phyloP scores from a whole-genome alignment of 2,113 vertebrate genomes.

The Chlorodrepanis virens region DNA sequence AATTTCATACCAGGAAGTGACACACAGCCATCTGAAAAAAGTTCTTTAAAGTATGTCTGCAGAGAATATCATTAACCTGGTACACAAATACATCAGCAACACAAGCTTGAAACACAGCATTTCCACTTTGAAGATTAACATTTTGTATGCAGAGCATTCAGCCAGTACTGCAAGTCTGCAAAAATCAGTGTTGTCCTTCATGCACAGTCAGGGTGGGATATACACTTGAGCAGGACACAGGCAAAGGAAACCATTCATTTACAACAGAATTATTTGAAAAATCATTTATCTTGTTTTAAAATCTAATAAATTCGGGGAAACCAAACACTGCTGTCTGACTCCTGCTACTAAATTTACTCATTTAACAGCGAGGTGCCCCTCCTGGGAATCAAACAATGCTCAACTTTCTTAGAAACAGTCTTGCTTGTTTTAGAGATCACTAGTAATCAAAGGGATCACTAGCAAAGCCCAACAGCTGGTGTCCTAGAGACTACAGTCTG shows the following conservation, averaged over 20 bases:
- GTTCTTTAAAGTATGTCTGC: not conserved
- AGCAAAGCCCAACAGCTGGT: not conserved
- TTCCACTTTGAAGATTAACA: not conserved
- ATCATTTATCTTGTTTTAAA: not conserved
- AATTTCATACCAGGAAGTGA: slow-evolving; percentile 19
- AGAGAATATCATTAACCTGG: not conserved
- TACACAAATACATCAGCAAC: not conserved
- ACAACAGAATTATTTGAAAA: not conserved
- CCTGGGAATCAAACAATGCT: not conserved
- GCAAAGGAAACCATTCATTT: not conserved
- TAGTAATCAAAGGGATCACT: not conserved
- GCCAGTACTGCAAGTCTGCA: not conserved
- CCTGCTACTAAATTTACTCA: not conserved
- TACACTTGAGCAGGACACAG: not conserved
- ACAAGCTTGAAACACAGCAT: not conserved
- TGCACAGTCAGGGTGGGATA: not conserved
- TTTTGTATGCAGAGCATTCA: not conserved
- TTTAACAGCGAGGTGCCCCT: not conserved
- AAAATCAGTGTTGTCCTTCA: not conserved
- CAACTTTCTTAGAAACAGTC: not conserved
- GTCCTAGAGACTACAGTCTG: not conserved
- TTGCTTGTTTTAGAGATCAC: not conserved
- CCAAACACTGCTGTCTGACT: not conserved
- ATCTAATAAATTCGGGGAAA: not conserved
- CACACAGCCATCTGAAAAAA: not conserved